Evolutionary conservation across 2,797 vertebrate species (phyloP).

Genomic region (Malurus leucopterus): DNA sequence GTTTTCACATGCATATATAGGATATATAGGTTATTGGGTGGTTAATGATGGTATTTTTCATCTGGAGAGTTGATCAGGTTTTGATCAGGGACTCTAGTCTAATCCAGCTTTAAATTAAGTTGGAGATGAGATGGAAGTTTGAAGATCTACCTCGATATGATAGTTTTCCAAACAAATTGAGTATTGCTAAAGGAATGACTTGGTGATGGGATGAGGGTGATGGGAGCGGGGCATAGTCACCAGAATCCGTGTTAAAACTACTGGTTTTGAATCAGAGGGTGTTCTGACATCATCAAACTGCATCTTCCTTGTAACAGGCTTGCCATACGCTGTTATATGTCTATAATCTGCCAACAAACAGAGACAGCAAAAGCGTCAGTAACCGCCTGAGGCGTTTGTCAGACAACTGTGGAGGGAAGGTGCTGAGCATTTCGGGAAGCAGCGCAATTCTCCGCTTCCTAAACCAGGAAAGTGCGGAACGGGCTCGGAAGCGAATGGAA

Average conservation of each 20-base stretch:
- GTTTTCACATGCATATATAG: neutral
- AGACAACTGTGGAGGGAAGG: slow-evolving; percentile 97
- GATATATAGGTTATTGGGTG: neutral
- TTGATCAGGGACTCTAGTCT: neutral
- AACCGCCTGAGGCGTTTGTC: slow-evolving; percentile 93
- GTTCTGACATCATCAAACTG: neutral
- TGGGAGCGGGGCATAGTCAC: neutral
- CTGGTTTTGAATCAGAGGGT: neutral
- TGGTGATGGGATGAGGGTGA: neutral
- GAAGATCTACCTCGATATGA: neutral
- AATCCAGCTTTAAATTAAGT: neutral
- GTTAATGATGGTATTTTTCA: neutral
- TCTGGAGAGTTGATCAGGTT: neutral
- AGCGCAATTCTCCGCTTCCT: slow-evolving; percentile 90
- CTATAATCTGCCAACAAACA: slow-evolving; percentile 92
- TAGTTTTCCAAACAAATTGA: neutral
- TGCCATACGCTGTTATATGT: slow-evolving; percentile 94
- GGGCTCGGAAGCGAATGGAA: slow-evolving; percentile 94
- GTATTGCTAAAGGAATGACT: neutral
- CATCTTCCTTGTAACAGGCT: slow-evolving; percentile 74
- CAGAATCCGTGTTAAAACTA: neutral
- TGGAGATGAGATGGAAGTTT: neutral
- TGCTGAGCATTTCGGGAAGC: slow-evolving; percentile 88
- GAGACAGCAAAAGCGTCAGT: slow-evolving; percentile 89
- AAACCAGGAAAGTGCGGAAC: slow-evolving; percentile 87